Base-by-base conservation (phyloP, 2,113 vertebrate genomes). In the Nematolebias whitei region DNA sequence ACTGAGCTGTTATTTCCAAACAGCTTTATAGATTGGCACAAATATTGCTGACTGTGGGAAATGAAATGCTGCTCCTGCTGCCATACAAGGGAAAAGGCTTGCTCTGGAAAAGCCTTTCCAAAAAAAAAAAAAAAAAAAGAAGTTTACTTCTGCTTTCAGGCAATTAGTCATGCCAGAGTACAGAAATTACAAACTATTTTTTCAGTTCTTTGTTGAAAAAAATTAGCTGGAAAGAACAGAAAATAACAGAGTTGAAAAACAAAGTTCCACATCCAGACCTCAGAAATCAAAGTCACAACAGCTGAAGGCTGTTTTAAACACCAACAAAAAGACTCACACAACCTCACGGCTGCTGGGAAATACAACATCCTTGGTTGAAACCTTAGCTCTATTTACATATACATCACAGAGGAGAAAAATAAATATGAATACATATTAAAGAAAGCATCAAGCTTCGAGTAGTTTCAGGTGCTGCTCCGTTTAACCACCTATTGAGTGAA, bases 271-370 rank as follows among this genome's bases (percentile, higher is more conserved):
- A 67, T 87, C 89, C 88, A 90, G 61, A 78, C 64, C 72, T 87
- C 83, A 77, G 79, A 89, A 90, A 88, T 67, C 23, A 59, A 87
- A 82, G 73, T 84, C 85, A 78, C 56, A 80, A 76, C 89, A 91
- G 88, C 88, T 91, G 90, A 72, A 81, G 69, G 55, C 71, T 51
- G 74, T 71, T 65, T 68, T 16, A 55, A 61, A 61, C 18, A 22
- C 61, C 6, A 11, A 68, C 63, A 44, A 74, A 18, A 77, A 55
- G n/a, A 14, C 41, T 70, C 14, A 55, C 41, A 52, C 52, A 48
- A 63, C 62, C 39, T 76, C 73, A 66, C 73, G 74, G 63, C 72
- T 69, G 60, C 67, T 48, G 69, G 67, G 49, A 78, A 75, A 81
- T 43, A 59, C 80, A 63, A 78, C 67, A 66, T 47, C 67, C 41